Base-by-base conservation (phyloP, 2,888 invertebrate species). In the Pharmacophagus antenor region DNA sequence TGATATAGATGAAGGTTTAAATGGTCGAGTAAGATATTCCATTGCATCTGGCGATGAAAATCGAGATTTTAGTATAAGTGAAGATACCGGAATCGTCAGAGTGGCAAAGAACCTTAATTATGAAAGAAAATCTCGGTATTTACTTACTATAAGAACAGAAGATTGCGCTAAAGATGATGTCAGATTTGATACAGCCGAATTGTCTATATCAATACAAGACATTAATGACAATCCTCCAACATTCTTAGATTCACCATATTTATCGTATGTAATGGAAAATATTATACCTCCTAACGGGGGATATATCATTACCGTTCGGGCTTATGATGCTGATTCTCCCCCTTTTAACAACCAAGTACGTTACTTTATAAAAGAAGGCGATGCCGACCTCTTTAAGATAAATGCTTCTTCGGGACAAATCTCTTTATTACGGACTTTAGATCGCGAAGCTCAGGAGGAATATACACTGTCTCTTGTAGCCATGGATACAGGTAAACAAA, bases 211-310 rank as follows among this genome's bases (percentile, higher is more conserved):
- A 60, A 95, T 98, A 56, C 93, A 95, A 67, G 98, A 98, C 85
- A 95, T 98, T 76, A 98, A 98, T 86, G 98, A 98, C 88, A 97
- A 97, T 78, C 95, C 95, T 27, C 98, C 98, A 48, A 95, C 96
- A 48, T 98, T 98, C 85, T 89, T 97, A 69, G 96, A 98, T 85
- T 97, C 98, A n/a, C 98, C 98, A 0, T 98, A 98, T 86, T 90
- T 97, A 76, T 97, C 97, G 4, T 95, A 96, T 80, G 97, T 98
- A 61, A 96, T 97, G 95, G 98, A 99, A 89, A 97, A 97, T 82
- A 94, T 96, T 72, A 93, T 96, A 65, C 95, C 96, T 59, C 95
- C 95, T 53, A 95, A 94, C 71, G 94, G 92, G 71, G 96, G 95
- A 55, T 96, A 95, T 80, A 94, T 96, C 69, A 93, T 95, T 72